A percentile compares a stretch with the other conserved stretches of the same genome.
These are phyloP conservation scores for Anaspis maculata DNA, from an alignment of 2,888 invertebrate species.

Conservation along the genomic window DNA sequence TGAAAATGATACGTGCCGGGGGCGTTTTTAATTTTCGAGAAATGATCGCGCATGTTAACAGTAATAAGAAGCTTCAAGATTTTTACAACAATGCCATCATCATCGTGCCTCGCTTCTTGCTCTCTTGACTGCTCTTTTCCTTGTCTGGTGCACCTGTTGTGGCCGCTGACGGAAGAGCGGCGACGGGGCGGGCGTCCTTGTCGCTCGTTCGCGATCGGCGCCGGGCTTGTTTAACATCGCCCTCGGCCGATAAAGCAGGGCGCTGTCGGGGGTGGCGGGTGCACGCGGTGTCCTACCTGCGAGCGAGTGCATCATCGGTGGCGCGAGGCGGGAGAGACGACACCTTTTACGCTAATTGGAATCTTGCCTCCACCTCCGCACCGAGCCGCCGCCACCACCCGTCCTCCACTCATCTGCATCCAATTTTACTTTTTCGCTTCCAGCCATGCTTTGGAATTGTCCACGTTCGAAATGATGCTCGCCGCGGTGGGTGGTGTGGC, in stretches of 20 bases:
- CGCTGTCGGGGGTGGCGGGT: no score
- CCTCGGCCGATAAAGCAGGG: slow-evolving; percentile 38
- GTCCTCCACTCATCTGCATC: no score
- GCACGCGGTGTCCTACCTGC: no score
- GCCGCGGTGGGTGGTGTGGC: no score
- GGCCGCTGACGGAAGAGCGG: no score
- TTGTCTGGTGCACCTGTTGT: no score
- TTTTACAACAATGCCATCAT: slow-evolving; percentile 29
- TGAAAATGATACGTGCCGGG: slow-evolving; percentile 41
- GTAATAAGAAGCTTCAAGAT: slow-evolving; percentile 40
- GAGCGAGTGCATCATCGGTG: slow-evolving; percentile 30
- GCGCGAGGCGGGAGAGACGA: slow-evolving; percentile 22
- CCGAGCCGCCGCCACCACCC: no score
- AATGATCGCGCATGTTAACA: slow-evolving; percentile 41
- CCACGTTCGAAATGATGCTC: no score
- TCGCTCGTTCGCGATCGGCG: slow-evolving; percentile 24
- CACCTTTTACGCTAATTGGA: slow-evolving; percentile 42
- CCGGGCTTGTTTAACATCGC: slow-evolving; percentile 35
- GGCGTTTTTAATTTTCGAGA: slow-evolving; percentile 44
- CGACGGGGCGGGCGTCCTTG: slow-evolving; percentile 14
- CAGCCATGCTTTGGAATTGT: no score
- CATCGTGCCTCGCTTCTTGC: slow-evolving; percentile 26
- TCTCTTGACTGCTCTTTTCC: slow-evolving; percentile 22
- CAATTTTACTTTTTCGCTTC: no score
- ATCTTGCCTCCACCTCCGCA: no score